These are phyloP conservation scores for Aplidium turbinatum DNA, from an alignment of 23 tunicate genomes.

Conservation along the genomic window DNA sequence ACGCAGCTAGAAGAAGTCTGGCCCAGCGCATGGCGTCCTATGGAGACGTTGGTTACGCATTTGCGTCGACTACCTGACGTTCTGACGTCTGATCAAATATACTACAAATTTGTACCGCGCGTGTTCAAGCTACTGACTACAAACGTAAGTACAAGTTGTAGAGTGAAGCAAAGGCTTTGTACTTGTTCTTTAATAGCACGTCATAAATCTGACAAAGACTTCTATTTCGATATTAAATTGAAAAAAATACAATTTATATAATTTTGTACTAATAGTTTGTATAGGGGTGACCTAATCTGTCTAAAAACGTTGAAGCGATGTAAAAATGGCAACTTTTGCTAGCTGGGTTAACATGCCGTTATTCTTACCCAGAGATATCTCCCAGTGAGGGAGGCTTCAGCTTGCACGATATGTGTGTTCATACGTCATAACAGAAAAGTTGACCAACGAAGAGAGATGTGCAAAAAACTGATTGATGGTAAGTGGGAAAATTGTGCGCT, in stretches of 20 bases:
- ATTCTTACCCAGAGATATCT: constrained; percentile 57
- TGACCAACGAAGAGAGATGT: constrained; percentile 77
- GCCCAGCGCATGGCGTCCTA: constrained; percentile 76
- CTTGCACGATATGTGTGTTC: constrained; percentile 70
- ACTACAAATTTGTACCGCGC: constrained; percentile 75
- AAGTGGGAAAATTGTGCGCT: background rate
- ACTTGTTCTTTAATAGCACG: too few relatives aligned
- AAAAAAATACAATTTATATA: too few relatives aligned
- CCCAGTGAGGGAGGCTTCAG: constrained; percentile 79
- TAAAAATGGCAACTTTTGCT: too few relatives aligned
- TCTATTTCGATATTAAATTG: too few relatives aligned
- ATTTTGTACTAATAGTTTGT: too few relatives aligned
- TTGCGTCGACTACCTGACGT: constrained; percentile 76
- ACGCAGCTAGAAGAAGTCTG: constrained; percentile 70
- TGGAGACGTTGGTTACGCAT: constrained; percentile 66
- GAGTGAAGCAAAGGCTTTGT: background rate
- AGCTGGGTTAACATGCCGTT: background rate
- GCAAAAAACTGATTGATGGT: constrained; percentile 74
- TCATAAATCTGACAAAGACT: too few relatives aligned
- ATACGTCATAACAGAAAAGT: constrained; percentile 62
- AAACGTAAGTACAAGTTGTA: constrained; percentile 79
- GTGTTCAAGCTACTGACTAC: constrained; percentile 74
- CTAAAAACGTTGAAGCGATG: too few relatives aligned
- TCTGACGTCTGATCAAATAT: constrained; percentile 78
- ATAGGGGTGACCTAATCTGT: too few relatives aligned